Conservation (phyloP, 2,888 invertebrate genomes). For the Atrina japonica region DNA sequence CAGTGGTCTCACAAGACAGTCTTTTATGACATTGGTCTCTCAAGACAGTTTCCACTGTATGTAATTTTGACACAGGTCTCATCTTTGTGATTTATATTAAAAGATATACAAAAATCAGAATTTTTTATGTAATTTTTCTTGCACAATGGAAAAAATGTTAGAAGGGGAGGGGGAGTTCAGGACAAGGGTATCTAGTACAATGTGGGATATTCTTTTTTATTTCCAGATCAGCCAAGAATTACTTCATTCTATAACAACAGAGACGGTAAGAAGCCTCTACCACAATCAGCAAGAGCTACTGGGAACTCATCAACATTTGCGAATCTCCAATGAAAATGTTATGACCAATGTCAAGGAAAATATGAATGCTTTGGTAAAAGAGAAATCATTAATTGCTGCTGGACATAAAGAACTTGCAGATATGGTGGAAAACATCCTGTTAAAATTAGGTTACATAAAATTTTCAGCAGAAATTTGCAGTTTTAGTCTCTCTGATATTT, state of each 20-base stretch:
- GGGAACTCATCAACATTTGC: constrained; percentile 82
- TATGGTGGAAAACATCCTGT: constrained; percentile 83
- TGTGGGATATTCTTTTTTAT: constrained; percentile 3
- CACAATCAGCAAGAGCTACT: constrained; percentile 82
- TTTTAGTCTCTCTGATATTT: too few relatives aligned
- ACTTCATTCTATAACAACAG: constrained; percentile 81
- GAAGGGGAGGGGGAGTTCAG: too few relatives aligned
- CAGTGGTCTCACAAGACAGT: too few relatives aligned
- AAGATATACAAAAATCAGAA: too few relatives aligned
- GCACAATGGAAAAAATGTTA: too few relatives aligned
- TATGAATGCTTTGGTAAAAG: constrained; percentile 83
- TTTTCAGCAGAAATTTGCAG: too few relatives aligned
- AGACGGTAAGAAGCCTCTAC: constrained; percentile 81
- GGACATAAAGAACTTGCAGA: constrained; percentile 83
- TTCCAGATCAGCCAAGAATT: constrained; percentile 82
- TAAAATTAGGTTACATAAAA: constrained; percentile 84
- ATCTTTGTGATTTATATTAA: too few relatives aligned
- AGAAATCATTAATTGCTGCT: constrained; percentile 84
- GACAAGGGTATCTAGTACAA: too few relatives aligned
- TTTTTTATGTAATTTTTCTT: too few relatives aligned
- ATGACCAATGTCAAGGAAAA: constrained; percentile 83
- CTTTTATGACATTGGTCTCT: too few relatives aligned
- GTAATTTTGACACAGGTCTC: too few relatives aligned
- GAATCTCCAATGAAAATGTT: constrained; percentile 76
- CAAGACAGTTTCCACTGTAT: too few relatives aligned